Evolutionary conservation across 2,888 invertebrate genomes (phyloP).

Genomic region (Strigamia maritima): DNA sequence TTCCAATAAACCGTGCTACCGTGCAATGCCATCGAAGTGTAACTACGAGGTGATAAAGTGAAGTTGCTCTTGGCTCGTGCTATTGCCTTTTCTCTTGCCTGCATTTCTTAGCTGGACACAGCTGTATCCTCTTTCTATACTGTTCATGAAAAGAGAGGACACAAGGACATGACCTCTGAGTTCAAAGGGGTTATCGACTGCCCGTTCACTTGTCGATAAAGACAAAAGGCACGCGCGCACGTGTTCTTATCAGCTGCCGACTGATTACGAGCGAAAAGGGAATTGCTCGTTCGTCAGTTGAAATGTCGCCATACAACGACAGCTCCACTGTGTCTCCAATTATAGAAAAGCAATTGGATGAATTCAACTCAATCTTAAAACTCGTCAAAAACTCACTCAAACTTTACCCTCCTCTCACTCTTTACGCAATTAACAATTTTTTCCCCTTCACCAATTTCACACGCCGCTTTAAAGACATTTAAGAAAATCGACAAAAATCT

Average conservation of each 20-base stretch:
- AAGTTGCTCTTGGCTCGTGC: neutral
- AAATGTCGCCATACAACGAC: conserved; percentile 31
- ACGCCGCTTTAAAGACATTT: neutral
- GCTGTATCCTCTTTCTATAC: conserved; percentile 27
- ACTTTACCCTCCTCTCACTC: neutral
- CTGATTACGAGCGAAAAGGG: conserved; percentile 34
- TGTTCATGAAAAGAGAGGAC: conserved; percentile 28
- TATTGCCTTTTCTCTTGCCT: neutral
- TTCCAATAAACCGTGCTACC: conserved; percentile 11
- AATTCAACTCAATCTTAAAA: conserved; percentile 34
- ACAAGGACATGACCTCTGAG: conserved; percentile 26
- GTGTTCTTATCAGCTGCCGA: conserved; percentile 34
- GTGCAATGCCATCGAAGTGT: neutral
- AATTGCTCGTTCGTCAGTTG: conserved; percentile 34
- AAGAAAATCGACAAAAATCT: neutral
- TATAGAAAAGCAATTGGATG: conserved; percentile 31
- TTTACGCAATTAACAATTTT: conserved; percentile 22
- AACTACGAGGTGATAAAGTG: conserved; percentile 4
- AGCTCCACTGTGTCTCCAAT: conserved; percentile 30
- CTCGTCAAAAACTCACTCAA: conserved; percentile 25
- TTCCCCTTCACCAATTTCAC: neutral
- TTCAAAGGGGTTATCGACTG: conserved; percentile 30
- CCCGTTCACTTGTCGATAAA: conserved; percentile 32
- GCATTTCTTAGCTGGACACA: neutral
- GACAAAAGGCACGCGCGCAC: conserved; percentile 32